Evolutionary conservation across 2,888 invertebrate species (phyloP).

Genomic region (Ochropleura leucogaster): DNA sequence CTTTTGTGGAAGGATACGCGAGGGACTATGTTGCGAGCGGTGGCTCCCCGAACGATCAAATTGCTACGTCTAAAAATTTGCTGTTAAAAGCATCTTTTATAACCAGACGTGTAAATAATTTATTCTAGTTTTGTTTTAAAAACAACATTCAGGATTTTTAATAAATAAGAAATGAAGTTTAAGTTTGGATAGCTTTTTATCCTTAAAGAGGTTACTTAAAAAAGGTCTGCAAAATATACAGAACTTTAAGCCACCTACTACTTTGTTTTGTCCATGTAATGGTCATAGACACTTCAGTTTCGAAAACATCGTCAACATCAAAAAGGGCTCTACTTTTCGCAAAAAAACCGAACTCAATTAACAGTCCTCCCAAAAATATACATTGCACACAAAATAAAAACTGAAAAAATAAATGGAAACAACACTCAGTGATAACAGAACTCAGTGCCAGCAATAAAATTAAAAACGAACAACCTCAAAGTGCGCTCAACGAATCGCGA

Average conservation of each 20-base stretch:
- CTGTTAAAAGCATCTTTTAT: conserved; percentile 32
- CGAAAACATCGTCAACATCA: background rate
- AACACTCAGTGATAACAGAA: conserved; percentile 46
- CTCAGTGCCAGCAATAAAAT: conserved; percentile 45
- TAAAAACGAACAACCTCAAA: conserved; percentile 51
- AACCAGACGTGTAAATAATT: conserved; percentile 42
- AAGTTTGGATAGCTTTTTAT: conserved; percentile 10
- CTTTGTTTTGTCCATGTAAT: background rate
- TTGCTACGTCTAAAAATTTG: conserved; percentile 42
- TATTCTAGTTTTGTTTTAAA: background rate
- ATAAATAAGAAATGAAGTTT: conserved; percentile 20
- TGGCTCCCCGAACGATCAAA: conserved; percentile 44
- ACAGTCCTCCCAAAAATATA: conserved; percentile 16
- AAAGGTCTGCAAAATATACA: background rate
- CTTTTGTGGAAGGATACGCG: conserved; percentile 63
- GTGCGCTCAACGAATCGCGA: conserved; percentile 45
- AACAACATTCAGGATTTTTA: conserved; percentile 21
- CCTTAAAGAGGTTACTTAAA: background rate
- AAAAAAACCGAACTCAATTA: conserved; percentile 19
- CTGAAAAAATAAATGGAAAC: conserved; percentile 31
- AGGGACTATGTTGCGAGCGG: conserved; percentile 51
- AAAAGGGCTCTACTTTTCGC: background rate
- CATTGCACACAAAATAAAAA: conserved; percentile 21
- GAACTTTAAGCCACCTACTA: background rate
- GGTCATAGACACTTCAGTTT: background rate